Evolutionary conservation across 2,113 vertebrate species (phyloP).

Genomic region (Sturnira hondurensis): DNA sequence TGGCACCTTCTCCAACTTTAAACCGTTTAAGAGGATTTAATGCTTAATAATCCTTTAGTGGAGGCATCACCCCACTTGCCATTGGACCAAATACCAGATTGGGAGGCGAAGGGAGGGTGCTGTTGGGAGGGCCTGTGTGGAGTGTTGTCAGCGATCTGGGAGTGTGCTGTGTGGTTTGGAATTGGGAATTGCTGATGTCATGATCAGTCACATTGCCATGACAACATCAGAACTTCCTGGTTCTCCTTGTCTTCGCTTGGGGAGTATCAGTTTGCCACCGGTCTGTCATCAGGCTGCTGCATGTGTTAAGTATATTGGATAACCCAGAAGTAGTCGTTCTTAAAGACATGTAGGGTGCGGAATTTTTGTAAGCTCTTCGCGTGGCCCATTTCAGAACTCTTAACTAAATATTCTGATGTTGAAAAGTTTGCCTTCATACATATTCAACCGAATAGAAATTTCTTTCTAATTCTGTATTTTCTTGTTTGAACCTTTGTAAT

Average conservation of each 20-base stretch:
- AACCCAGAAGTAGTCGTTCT: slow-evolving; percentile 45
- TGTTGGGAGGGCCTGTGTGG: slow-evolving; percentile 31
- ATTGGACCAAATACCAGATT: neutral
- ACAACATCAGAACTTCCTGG: slow-evolving; percentile 68
- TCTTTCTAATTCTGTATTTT: slow-evolving; percentile 48
- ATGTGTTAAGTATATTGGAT: slow-evolving; percentile 45
- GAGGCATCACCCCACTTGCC: neutral
- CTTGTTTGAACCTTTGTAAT: slow-evolving; percentile 27
- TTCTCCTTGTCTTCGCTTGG: slow-evolving; percentile 39
- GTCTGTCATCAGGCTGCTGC: slow-evolving; percentile 52
- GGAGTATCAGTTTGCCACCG: slow-evolving; percentile 64
- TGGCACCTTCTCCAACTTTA: neutral
- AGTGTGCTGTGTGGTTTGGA: slow-evolving; percentile 58
- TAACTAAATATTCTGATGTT: neutral
- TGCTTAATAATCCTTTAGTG: neutral
- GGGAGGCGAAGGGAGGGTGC: neutral
- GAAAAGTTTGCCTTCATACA: slow-evolving; percentile 45
- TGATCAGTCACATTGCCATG: slow-evolving; percentile 67
- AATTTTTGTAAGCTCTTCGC: slow-evolving; percentile 30
- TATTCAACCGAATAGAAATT: slow-evolving; percentile 21
- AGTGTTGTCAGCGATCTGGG: slow-evolving; percentile 27
- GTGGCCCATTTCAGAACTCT: neutral
- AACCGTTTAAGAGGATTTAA: slow-evolving; percentile 26
- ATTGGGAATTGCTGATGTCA: slow-evolving; percentile 71
- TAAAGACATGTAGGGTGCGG: neutral